Percentiles rank a stretch among this genome's conserved stretches.
These are phyloP conservation scores for Salticus scenicus DNA, from an alignment of 2,888 invertebrate species.

Conservation along the genomic window DNA sequence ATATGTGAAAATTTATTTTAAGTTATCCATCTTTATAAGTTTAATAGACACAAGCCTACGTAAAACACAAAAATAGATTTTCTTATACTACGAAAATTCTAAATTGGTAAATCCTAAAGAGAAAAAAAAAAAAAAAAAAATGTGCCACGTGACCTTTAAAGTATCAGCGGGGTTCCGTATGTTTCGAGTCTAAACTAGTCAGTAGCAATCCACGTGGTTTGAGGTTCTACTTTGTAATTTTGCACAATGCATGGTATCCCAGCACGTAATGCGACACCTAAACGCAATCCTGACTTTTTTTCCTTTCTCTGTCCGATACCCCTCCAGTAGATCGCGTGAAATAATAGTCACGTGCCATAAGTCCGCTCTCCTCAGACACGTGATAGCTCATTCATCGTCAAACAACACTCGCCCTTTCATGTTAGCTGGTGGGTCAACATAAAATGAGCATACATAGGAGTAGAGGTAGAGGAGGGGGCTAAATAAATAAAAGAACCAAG, in stretches of 20 bases:
- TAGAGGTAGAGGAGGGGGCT: no score
- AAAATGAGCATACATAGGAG: conserved; percentile 4
- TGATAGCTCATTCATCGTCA: conserved; percentile 11
- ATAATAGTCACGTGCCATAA: conserved; percentile 10
- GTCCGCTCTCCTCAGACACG: conserved; percentile 9
- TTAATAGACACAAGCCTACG: no score
- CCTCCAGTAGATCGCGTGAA: conserved; percentile 2
- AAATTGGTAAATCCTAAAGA: no score
- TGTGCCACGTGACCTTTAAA: no score
- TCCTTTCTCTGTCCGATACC: neutral
- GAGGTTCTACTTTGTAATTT: conserved; percentile 6
- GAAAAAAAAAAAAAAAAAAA: no score
- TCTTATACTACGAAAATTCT: no score
- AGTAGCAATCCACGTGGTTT: neutral
- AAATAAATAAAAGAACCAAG: neutral
- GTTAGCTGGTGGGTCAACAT: conserved; percentile 15
- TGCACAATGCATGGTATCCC: neutral
- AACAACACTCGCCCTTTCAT: conserved; percentile 20
- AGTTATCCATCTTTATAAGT: no score
- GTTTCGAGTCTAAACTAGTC: neutral
- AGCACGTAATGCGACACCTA: conserved; percentile 2
- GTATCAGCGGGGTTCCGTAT: neutral
- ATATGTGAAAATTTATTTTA: no score
- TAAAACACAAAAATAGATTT: no score
- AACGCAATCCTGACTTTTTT: neutral